Conservation (phyloP, 2,888 invertebrate genomes). For the Oxystoma pomonae region DNA sequence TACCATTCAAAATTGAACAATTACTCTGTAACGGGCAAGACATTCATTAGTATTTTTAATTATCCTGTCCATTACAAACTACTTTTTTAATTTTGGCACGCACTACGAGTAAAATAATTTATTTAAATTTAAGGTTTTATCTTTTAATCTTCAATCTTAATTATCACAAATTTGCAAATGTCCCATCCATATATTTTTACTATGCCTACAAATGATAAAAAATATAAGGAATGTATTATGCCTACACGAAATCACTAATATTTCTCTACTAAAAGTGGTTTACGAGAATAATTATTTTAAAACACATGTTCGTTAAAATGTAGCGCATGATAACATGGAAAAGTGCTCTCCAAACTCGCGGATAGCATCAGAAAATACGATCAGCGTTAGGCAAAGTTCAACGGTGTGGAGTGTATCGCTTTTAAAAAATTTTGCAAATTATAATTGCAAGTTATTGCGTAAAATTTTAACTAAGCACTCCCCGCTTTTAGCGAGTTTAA, state of each 20-base stretch:
- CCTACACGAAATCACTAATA: background rate
- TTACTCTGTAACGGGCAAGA: too few species aligned
- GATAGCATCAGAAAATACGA: background rate
- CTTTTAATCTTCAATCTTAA: too few species aligned
- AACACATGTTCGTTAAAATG: slow-evolving; percentile 3
- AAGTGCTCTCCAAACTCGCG: background rate
- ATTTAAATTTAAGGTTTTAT: too few species aligned
- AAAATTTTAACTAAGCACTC: background rate
- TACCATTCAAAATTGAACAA: too few species aligned
- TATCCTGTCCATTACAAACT: too few species aligned
- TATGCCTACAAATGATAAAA: too few species aligned
- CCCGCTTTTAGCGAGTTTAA: background rate
- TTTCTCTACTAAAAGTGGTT: background rate
- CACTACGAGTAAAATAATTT: too few species aligned
- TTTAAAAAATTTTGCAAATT: background rate
- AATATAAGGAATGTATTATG: too few species aligned
- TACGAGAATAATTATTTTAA: background rate
- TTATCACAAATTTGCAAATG: too few species aligned
- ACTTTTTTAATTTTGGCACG: too few species aligned
- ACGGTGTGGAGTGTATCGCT: background rate
- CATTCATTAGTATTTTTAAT: too few species aligned
- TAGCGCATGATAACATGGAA: background rate
- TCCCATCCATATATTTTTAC: too few species aligned
- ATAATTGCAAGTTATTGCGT: background rate
- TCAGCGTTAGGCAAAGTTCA: background rate